These are phyloP conservation scores for Macrosteles quadrilineatus DNA, from an alignment of 1,140 invertebrate genomes.

Conservation along the genomic window DNA sequence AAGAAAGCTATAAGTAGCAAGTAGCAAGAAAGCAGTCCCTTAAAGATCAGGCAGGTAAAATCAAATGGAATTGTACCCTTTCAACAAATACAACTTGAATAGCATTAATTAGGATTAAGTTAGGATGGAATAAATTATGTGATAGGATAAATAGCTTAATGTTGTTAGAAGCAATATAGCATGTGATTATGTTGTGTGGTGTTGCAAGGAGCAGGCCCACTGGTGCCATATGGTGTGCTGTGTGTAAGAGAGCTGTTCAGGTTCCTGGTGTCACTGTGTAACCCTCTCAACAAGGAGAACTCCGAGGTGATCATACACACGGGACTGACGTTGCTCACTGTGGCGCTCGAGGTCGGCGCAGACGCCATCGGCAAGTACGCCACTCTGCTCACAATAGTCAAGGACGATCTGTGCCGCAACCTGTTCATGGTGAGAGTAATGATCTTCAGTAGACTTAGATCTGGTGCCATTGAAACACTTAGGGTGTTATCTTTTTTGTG, in stretches of 20 bases:
- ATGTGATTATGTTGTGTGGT: too few relatives aligned
- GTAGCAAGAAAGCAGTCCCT: too few relatives aligned
- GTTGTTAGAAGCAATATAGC: too few relatives aligned
- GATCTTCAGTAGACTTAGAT: too few relatives aligned
- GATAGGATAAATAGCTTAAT: too few relatives aligned
- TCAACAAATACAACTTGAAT: too few relatives aligned
- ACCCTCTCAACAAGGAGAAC: constrained; percentile 89
- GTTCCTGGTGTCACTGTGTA: constrained; percentile 92
- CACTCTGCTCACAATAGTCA: constrained; percentile 79
- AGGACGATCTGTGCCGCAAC: constrained; percentile 92
- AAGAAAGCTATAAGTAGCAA: too few relatives aligned
- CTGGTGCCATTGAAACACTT: too few relatives aligned
- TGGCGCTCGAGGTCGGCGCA: constrained; percentile 90
- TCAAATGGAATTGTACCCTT: too few relatives aligned
- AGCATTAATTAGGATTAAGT: too few relatives aligned
- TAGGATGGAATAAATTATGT: too few relatives aligned
- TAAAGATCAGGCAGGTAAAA: too few relatives aligned
- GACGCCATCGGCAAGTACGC: constrained; percentile 84
- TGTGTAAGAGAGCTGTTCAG: constrained; percentile 91
- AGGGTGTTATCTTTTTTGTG: neutral
- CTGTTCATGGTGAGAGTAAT: constrained; percentile 75
- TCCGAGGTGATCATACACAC: constrained; percentile 92
- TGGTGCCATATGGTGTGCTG: constrained; percentile 89
- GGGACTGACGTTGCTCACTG: constrained; percentile 86
- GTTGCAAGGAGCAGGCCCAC: constrained; percentile 18